Evolutionary conservation across 2,797 vertebrate species (phyloP).

Genomic region (Cichlasoma orientale): DNA sequence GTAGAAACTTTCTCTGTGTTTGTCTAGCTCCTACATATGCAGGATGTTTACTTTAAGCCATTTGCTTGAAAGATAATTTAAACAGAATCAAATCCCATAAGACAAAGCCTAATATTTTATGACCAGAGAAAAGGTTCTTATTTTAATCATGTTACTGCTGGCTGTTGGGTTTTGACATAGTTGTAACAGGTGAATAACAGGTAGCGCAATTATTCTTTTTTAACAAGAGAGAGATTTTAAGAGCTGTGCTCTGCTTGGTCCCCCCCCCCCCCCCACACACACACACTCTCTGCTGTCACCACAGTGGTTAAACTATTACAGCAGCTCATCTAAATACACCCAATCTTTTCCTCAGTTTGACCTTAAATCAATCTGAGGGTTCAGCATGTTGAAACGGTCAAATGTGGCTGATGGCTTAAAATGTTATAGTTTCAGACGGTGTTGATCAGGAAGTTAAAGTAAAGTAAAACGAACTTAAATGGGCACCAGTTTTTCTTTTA

Average conservation of each 20-base stretch:
- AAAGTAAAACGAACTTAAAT: neutral
- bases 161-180: neutral
- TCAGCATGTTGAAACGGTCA: neutral
- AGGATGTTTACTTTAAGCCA: conserved; percentile 35
- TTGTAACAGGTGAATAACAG: neutral
- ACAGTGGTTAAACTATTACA: conserved; percentile 7
- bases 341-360: neutral
- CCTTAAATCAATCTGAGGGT: neutral
- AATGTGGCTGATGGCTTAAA: neutral
- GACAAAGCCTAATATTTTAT: neutral
- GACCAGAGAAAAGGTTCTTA: neutral
- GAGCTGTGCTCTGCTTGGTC: conserved; percentile 16
- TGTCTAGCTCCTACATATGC: neutral
- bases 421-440: neutral
- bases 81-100: neutral
- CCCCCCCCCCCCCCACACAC: conserved; percentile 2
- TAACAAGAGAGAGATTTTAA: neutral
- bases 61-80: neutral
- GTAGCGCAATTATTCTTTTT: neutral
- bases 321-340: neutral
- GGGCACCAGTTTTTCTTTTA: too few species aligned
- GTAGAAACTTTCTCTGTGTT: conserved; percentile 3
- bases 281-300: conserved; percentile 9
- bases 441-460: too few species aligned
- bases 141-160: neutral